Evolutionary conservation across 2,888 invertebrate species (phyloP).

Genomic region (Zele albiditarsus): DNA sequence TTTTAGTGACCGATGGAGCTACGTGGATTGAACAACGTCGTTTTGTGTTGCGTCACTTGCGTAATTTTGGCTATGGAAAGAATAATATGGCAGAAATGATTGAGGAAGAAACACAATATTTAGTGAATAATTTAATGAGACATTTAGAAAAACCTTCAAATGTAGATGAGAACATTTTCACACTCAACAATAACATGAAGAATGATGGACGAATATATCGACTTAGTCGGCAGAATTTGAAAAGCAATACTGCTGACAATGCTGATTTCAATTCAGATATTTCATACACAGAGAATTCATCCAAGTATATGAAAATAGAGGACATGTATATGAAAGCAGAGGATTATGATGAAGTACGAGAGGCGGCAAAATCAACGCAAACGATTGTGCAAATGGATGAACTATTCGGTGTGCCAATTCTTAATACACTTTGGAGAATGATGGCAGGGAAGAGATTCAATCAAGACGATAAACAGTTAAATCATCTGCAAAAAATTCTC

Average conservation of each 20-base stretch:
- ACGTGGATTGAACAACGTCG: slow-evolving; percentile 85
- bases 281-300: slow-evolving; percentile 25
- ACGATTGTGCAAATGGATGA: slow-evolving; percentile 81
- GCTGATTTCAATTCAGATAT: slow-evolving; percentile 9
- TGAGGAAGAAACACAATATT: slow-evolving; percentile 80
- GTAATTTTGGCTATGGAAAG: slow-evolving; percentile 88
- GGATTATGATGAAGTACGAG: slow-evolving; percentile 60
- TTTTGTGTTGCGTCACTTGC: slow-evolving; percentile 84
- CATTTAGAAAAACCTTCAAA: slow-evolving; percentile 65
- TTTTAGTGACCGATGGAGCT: slow-evolving; percentile 83
- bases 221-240: slow-evolving; percentile 49
- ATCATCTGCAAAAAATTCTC: slow-evolving; percentile 80
- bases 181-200: slow-evolving; percentile 44
- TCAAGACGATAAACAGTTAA: slow-evolving; percentile 81
- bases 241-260: slow-evolving; percentile 38
- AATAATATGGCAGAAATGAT: slow-evolving; percentile 84
- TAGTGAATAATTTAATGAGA: slow-evolving; percentile 78
- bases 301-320: slow-evolving; percentile 53
- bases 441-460: slow-evolving; percentile 84
- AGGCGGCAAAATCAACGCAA: slow-evolving; percentile 59
- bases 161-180: slow-evolving; percentile 15
- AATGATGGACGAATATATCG: slow-evolving; percentile 61
- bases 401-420: slow-evolving; percentile 83
- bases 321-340: slow-evolving; percentile 66
- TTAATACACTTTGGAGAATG: slow-evolving; percentile 90